Base-by-base conservation (phyloP, 2,888 invertebrate species). In the Steromphala cineraria region DNA sequence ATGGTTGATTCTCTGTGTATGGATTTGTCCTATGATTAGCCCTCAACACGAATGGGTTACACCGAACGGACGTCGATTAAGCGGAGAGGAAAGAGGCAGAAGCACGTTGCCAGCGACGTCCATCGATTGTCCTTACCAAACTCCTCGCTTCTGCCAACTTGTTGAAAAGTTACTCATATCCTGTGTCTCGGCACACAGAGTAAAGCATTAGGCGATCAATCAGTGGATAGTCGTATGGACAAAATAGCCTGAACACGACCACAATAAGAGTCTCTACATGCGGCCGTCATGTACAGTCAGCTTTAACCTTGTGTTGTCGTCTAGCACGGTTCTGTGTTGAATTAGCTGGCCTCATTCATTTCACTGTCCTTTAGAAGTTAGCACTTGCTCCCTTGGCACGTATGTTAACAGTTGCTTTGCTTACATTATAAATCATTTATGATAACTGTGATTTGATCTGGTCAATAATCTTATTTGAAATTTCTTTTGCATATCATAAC, bases 111-210 rank as follows among this genome's bases (percentile, higher is more conserved):
- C 31, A 31, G 40, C 15, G 28, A 31, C 71, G 28, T 31, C 19
- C 71, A 71, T 71, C 71, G 71, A 71, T 71, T 71, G 36, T 40
- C 71, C 71, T 19, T 40, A 36, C 71, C 28, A 17, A 19, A 19
- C 36, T 28, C 31, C 19, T 36, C 10, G 28, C 19, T 71, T n/a
- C 71, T 19, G 71, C 19, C 40, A 19, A 62, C 31, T 71, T 71
- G 71, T 71, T 71, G 71, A 71, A 71, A 71, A 71, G 71, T 71
- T 71, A 71, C 71, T 71, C 71, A 31, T 71, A 71, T 71, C 71
- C 71, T 28, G 31, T 71, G 31, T 24, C 36, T 40, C 71, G 3
- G 36, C 28, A 71, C 71, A 71, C 71, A 31, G 36, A 71, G 71
- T 40, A 19, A 31, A 36, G 71, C 31, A 71, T 28, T 36, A 36